Evolutionary conservation across 1,140 invertebrate genomes (phyloP), one percentile per base, ranked within the genome.

Genomic region (Halesus radiatus): DNA sequence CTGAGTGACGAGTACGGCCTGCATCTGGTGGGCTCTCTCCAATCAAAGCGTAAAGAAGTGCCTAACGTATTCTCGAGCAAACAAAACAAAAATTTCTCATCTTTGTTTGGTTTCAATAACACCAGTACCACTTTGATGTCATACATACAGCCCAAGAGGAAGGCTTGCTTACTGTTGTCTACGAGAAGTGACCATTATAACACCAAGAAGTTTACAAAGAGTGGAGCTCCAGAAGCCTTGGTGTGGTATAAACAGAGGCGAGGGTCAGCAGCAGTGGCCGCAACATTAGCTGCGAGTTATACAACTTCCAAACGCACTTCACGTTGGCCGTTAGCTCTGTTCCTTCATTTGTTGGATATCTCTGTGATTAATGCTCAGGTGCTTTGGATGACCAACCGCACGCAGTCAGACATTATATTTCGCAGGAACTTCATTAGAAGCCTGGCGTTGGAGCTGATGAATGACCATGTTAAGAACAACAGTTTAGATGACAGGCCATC

Each of bases 241-340:
- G 73, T 83, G 60, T 83, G 82, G 82, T 83, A 83, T 37, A 79
- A 79, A 62, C 82, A 83, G 53, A 50, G 82, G 10, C 16, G 66
- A n/a, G 64, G 73, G 15, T 79, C 82, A 7, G 58, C 77, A 0
- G 26, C 32, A 5, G 82, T 83, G 7, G 79, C 79, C 8, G 74
- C 54, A 4, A 66, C 79, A 1, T 72, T 83, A 23, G 58, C 77
- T 0, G 79, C 45, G 10, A 54, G 45, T 84, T 90, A 91, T 77
- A 89, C 88, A 52, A 88, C 88, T 7, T 85, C 87, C 84, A 86
- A 89, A 62, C 85, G 88, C 64, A 88, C 88, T 66, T 87, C 88
- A 81, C 87, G 90, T 84, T 92, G 91, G 90, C 87, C 89, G 6
- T 82, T 90, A 8, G 88, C 88, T 10, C 81, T 91, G 58, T 91